Evolutionary conservation across 2,888 invertebrate species (phyloP), one percentile per base, ranked within the genome.

Genomic region (Zaprionus lineosus): DNA sequence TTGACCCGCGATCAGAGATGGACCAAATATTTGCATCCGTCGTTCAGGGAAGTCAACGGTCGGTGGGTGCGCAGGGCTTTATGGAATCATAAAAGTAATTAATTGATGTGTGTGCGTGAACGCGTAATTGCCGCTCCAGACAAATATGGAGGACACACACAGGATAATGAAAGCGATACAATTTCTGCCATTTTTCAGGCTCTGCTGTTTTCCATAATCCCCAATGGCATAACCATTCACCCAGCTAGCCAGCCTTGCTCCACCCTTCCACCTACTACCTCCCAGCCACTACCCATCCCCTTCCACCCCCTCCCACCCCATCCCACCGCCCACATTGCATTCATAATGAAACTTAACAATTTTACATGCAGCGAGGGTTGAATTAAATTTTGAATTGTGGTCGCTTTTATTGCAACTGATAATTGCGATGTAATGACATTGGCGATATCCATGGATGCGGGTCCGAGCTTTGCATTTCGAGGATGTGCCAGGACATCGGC

Each of bases 21-120:
- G 39, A 46, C 47, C 71, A 74, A 78, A 74, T 82, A 82, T 77
- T 77, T 74, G 71, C 82, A 71, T 60, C 48, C 3, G 15, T 6
- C 14, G 15, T 39, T 48, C 8, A 24, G 24, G n/a, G 24, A 4
- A 24, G 28, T 8, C 18, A 1, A 12, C 11, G 11, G 21, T 6
- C 7, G 31, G 11, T 4, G 19, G 15, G 37, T 43, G 41, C 41
- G 61, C 39, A n/a, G 33, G 63, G 26, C 59, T 59, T 59, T 66
- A 62, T 74, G 72, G 72, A 79, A 74, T 82, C 75, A 78, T 74
- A 82, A 79, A 85, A 67, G 73, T 85, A 85, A 84, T 81, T 81
- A 81, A 81, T 85, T 85, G 61, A 79, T 78, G 63, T 81, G 60
- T 67, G 63, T 60, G 47, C 50, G 39, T 69, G 63, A 24, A 21